Conservation (phyloP, 2,888 invertebrate species). For the Mythimna lalbum region DNA sequence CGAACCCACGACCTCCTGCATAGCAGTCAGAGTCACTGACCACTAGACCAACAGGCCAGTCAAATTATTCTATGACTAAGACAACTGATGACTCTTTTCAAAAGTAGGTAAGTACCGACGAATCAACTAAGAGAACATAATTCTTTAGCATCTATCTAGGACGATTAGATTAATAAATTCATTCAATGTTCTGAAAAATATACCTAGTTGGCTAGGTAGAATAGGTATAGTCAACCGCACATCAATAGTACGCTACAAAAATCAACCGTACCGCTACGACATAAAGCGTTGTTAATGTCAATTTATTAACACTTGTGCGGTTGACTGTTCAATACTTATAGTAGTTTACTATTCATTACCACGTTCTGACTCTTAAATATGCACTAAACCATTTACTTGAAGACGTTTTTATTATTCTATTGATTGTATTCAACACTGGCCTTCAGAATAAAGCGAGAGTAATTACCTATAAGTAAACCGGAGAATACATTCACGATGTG, state of each 20-base stretch:
- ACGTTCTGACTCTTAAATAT: conserved; percentile 25
- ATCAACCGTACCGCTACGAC: not conserved
- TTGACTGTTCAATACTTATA: conserved; percentile 16
- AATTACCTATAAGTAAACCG: conserved; percentile 89
- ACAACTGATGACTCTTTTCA: not conserved
- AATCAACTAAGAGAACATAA: not conserved
- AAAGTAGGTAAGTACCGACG: too few relatives aligned
- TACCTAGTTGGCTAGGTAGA: not conserved
- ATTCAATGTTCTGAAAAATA: conserved; percentile 38
- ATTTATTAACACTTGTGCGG: not conserved
- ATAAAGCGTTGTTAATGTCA: not conserved
- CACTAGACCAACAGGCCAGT: too few relatives aligned
- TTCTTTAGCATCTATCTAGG: conserved; percentile 10
- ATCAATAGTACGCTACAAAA: not conserved
- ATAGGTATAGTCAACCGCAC: not conserved
- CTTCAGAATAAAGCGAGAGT: conserved; percentile 53
- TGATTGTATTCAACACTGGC: conserved; percentile 45
- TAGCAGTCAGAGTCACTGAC: too few relatives aligned
- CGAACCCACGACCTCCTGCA: too few relatives aligned
- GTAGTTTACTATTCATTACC: conserved; percentile 40
- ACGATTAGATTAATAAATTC: conserved; percentile 23
- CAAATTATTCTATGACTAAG: conserved; percentile 6
- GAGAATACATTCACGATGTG: conserved; percentile 88
- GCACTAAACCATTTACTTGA: conserved; percentile 49
- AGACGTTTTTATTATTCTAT: conserved; percentile 53